These are phyloP conservation scores for Amphiprion ocellaris DNA, from an alignment of 2,113 vertebrate species.

Conservation along the genomic window DNA sequence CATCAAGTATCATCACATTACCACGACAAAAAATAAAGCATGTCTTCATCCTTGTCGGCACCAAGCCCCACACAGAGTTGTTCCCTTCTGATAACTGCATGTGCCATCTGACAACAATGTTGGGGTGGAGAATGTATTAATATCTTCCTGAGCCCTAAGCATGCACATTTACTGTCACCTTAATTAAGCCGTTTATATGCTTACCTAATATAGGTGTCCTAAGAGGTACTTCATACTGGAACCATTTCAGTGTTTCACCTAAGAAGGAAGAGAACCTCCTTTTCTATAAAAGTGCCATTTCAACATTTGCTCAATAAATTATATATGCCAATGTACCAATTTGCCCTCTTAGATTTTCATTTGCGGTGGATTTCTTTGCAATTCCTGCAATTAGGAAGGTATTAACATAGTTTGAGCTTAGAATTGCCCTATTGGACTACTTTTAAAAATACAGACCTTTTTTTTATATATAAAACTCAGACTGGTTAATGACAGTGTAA, in stretches of 20 bases:
- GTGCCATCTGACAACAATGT: conserved; percentile 63
- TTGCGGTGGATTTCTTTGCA: background rate
- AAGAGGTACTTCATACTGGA: conserved; percentile 30
- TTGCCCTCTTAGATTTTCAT: background rate
- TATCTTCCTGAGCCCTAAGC: conserved; percentile 62
- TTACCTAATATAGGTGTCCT: conserved; percentile 55
- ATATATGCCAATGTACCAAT: conserved; percentile 4
- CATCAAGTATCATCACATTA: conserved; percentile 67
- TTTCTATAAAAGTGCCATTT: conserved; percentile 1
- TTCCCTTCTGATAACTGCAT: conserved; percentile 52
- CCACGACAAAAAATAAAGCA: conserved; percentile 65
- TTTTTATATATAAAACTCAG: background rate
- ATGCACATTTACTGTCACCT: conserved; percentile 58
- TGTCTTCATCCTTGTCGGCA: conserved; percentile 68
- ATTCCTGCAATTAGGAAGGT: background rate
- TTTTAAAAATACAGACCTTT: background rate
- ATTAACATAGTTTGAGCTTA: background rate
- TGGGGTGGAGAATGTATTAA: conserved; percentile 59
- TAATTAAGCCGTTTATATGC: conserved; percentile 58
- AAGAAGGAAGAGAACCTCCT: background rate
- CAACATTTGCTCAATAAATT: background rate
- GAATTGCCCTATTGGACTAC: background rate
- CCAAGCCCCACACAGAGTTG: conserved; percentile 57
- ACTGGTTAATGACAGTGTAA: background rate
- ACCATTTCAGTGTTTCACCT: conserved; percentile 18